Evolutionary conservation across 2,888 invertebrate genomes (phyloP).

Genomic region (Deilephila elpenor): DNA sequence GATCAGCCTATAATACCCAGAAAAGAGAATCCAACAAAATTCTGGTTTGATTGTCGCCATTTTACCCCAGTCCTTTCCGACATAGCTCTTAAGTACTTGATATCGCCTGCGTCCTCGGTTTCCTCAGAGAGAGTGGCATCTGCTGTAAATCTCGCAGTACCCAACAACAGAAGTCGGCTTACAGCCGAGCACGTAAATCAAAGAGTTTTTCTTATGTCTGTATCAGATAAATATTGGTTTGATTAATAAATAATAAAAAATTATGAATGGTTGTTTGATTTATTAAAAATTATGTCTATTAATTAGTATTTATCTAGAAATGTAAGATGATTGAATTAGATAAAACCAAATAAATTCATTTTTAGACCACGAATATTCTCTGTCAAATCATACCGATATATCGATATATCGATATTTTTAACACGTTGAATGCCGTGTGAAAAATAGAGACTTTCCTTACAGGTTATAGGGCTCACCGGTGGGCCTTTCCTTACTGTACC

Average conservation of each 20-base stretch:
- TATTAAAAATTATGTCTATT: too few relatives aligned
- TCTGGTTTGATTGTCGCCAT: constrained; percentile 35
- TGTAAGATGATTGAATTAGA: too few relatives aligned
- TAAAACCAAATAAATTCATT: too few relatives aligned
- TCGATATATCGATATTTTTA: too few relatives aligned
- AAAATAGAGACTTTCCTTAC: too few relatives aligned
- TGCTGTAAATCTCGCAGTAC: constrained; percentile 38
- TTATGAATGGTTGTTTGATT: too few relatives aligned
- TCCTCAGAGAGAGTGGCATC: constrained; percentile 45
- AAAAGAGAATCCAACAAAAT: constrained; percentile 30
- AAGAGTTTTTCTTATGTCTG: constrained; percentile 41
- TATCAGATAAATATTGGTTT: constrained; percentile 38
- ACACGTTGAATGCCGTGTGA: too few relatives aligned
- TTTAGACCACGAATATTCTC: too few relatives aligned
- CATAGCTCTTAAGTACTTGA: constrained; percentile 46
- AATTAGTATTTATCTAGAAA: too few relatives aligned
- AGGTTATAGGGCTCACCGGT: too few relatives aligned
- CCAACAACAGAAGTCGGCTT: constrained; percentile 35
- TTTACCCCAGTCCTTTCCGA: constrained; percentile 49
- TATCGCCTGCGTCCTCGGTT: constrained; percentile 42
- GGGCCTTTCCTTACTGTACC: too few relatives aligned
- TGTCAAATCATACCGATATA: too few relatives aligned
- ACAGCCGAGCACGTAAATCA: constrained; percentile 33
- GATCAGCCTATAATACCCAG: constrained; percentile 7
- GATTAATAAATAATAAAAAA: neutral